These are phyloP conservation scores for Tragopan temminckii DNA, from an alignment of 2,797 vertebrate species.

Conservation along the genomic window DNA sequence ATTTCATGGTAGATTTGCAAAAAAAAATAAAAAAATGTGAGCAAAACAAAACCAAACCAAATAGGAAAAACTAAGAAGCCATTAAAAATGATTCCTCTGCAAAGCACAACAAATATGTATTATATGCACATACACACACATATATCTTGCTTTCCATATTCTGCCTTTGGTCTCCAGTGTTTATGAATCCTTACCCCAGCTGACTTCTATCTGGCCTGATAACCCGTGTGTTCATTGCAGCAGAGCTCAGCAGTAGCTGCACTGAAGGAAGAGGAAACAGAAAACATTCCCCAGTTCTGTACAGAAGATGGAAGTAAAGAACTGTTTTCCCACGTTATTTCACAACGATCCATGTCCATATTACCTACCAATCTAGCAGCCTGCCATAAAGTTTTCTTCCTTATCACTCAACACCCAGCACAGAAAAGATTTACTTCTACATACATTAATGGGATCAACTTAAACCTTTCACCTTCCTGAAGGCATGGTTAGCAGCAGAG, in stretches of 20 bases:
- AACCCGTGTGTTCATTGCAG: neutral
- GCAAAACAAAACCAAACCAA: neutral
- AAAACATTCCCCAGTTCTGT: rapidly evolving
- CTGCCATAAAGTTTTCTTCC: neutral
- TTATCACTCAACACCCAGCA: neutral
- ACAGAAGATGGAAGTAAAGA: neutral
- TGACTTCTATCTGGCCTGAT: neutral
- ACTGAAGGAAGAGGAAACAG: neutral
- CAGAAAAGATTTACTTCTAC: neutral
- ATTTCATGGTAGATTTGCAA: neutral
- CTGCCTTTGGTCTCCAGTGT: neutral
- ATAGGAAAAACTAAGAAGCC: neutral
- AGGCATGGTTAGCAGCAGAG: neutral
- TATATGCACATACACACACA: too few relatives aligned
- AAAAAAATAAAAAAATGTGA: neutral
- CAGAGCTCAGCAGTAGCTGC: neutral
- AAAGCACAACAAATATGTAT: neutral
- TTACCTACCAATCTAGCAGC: neutral
- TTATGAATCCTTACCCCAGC: neutral
- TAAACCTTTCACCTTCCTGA: conserved; percentile 15
- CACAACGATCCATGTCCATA: neutral
- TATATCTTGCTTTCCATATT: neutral
- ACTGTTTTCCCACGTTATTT: neutral
- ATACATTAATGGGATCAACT: neutral
- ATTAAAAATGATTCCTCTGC: neutral